Percentiles rank a stretch among this genome's conserved stretches.
phyloP scores from a whole-genome alignment of 1,140 invertebrate species.

The Diorhabda elongata region DNA sequence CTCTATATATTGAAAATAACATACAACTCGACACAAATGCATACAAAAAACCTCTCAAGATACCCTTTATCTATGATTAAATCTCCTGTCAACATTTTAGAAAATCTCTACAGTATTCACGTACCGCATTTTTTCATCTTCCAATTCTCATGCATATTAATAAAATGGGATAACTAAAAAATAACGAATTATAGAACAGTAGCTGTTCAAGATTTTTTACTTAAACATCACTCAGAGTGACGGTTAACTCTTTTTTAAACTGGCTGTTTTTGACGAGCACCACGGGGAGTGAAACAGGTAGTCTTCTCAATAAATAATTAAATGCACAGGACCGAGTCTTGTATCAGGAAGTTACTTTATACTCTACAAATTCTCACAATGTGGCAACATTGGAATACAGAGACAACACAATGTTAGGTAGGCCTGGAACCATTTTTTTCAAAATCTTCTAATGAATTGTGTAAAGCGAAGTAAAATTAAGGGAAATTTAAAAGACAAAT shows the following conservation, averaged over 20 bases:
- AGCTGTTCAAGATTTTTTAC: not conserved
- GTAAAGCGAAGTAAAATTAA: too few relatives aligned
- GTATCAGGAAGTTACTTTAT: too few relatives aligned
- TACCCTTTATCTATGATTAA: not conserved
- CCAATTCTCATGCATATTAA: constrained; percentile 1
- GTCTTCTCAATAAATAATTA: not conserved
- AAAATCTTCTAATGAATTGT: too few relatives aligned
- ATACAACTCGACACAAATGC: too few relatives aligned
- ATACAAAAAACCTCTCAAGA: too few relatives aligned
- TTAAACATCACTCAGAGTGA: not conserved
- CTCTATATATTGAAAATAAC: too few relatives aligned
- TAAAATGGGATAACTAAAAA: not conserved
- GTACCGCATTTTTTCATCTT: not conserved
- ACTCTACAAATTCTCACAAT: too few relatives aligned
- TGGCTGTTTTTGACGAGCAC: constrained; percentile 3
- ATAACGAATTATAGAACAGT: constrained; percentile 8
- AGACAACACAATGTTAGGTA: too few relatives aligned
- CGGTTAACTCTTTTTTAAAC: constrained; percentile 2
- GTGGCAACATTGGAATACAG: too few relatives aligned
- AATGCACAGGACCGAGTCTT: not conserved
- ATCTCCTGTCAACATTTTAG: not conserved
- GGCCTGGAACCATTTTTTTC: too few relatives aligned
- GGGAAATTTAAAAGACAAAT: too few relatives aligned
- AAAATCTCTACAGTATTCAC: not conserved
- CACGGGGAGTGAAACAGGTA: constrained; percentile 12